These are phyloP conservation scores for Penaeus indicus DNA, from an alignment of 1,140 invertebrate genomes.

Conservation along the genomic window DNA sequence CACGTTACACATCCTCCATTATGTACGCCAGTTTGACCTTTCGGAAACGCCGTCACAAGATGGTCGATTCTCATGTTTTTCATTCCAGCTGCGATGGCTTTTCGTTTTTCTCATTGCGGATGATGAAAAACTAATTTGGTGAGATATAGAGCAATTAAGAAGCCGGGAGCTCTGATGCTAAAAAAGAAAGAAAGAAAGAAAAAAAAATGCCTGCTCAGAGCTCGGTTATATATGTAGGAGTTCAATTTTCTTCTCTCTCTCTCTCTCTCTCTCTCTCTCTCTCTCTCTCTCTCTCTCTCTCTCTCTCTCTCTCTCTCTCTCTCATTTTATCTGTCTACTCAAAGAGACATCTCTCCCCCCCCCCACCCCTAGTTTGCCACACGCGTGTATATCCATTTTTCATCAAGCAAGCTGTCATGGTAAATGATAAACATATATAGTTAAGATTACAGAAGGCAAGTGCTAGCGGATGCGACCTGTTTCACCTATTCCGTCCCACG, in stretches of 20 bases:
- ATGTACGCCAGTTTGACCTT: slow-evolving; percentile 39
- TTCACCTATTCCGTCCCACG: too few species aligned
- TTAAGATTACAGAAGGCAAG: too few species aligned
- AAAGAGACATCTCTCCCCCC: too few species aligned
- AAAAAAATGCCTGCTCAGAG: neutral
- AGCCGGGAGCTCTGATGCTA: neutral
- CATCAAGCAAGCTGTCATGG: too few species aligned
- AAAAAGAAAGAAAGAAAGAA: neutral
- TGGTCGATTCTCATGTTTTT: slow-evolving; percentile 26
- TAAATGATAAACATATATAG: too few species aligned
- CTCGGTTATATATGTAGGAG: neutral
- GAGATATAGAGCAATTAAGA: neutral
- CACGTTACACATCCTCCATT: slow-evolving; percentile 40
- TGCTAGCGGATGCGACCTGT: too few species aligned
- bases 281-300: neutral
- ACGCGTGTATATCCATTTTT: too few species aligned
- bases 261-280: neutral
- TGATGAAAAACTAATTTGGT: too few species aligned
- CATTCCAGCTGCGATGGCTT: slow-evolving; percentile 15
- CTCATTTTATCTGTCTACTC: neutral
- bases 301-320: neutral
- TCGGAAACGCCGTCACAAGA: slow-evolving; percentile 5
- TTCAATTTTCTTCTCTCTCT: neutral
- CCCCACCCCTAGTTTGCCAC: too few species aligned
- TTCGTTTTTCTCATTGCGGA: too few species aligned